These are phyloP conservation scores for Drosophila nigricruria DNA, from an alignment of 2,888 invertebrate genomes.

Conservation along the genomic window DNA sequence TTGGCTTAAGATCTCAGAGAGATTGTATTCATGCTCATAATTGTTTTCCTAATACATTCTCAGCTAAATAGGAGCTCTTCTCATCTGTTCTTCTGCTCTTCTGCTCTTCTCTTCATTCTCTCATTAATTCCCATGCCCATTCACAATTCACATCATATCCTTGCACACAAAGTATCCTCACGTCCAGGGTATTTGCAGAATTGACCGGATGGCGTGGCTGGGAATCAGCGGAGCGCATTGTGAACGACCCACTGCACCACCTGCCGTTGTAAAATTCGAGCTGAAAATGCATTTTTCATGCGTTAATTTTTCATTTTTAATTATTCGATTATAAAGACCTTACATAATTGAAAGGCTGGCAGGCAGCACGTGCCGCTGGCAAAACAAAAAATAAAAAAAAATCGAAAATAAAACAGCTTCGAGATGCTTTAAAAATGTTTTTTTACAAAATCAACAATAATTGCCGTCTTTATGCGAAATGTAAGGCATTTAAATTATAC, in stretches of 20 bases:
- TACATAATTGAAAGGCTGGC: slow-evolving; percentile 72
- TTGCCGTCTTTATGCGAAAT: slow-evolving; percentile 13
- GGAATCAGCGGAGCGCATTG: slow-evolving; percentile 22
- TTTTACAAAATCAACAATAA: slow-evolving; percentile 28
- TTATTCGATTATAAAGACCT: slow-evolving; percentile 80
- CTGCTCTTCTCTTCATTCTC: not conserved
- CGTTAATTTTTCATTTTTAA: slow-evolving; percentile 80
- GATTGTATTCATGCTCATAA: no score
- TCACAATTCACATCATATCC: not conserved
- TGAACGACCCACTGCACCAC: slow-evolving; percentile 35
- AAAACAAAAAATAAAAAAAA: slow-evolving; percentile 8
- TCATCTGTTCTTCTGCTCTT: not conserved
- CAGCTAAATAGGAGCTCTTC: no score
- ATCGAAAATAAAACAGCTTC: not conserved
- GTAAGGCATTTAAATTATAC: slow-evolving; percentile 9
- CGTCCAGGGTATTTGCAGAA: slow-evolving; percentile 14
- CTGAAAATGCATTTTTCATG: slow-evolving; percentile 78
- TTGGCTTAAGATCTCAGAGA: no score
- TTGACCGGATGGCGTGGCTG: slow-evolving; percentile 26
- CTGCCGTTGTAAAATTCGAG: slow-evolving; percentile 69
- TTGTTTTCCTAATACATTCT: no score
- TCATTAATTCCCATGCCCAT: no score
- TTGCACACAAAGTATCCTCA: not conserved
- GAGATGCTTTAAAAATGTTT: slow-evolving; percentile 29
- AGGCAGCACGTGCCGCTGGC: slow-evolving; percentile 47